phyloP scores from a whole-genome alignment of 53 echinoderm and acorn worm species.

The Henricia sp. region DNA sequence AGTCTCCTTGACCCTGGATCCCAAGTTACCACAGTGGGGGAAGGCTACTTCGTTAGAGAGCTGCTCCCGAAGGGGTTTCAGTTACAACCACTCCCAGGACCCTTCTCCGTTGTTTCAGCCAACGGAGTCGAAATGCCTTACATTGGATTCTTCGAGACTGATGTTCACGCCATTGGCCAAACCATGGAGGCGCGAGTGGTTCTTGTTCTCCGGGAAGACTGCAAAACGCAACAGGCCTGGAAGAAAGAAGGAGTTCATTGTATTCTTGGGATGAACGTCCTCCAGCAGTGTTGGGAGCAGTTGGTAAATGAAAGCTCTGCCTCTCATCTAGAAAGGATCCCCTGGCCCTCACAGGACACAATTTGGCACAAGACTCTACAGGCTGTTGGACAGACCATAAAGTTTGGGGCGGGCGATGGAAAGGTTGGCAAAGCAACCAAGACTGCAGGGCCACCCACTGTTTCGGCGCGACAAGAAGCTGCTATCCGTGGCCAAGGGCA shows the following conservation, averaged over 20 bases:
- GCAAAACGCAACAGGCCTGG: neutral
- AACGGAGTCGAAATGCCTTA: constrained; percentile 36
- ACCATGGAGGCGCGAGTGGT: constrained; percentile 24
- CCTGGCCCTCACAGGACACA: constrained; percentile 7
- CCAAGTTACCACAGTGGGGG: constrained; percentile 56
- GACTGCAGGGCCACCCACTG: neutral
- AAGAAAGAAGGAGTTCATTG: neutral
- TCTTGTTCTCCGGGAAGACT: constrained; percentile 2
- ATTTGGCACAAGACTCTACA: constrained; percentile 44
- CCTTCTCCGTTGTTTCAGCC: constrained; percentile 41
- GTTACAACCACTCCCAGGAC: constrained; percentile 7
- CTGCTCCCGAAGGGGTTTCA: constrained; percentile 29
- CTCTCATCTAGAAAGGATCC: constrained; percentile 12
- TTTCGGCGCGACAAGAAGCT: constrained; percentile 42
- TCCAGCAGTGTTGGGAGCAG: constrained; percentile 46
- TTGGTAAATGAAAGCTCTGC: too few species aligned
- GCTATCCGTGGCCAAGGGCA: neutral
- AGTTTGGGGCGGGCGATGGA: constrained; percentile 1
- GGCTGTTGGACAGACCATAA: neutral
- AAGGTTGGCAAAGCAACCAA: neutral
- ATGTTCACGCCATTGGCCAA: neutral
- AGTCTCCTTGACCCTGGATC: constrained; percentile 58
- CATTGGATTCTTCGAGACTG: constrained; percentile 48
- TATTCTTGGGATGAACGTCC: constrained; percentile 52
- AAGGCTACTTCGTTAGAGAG: constrained; percentile 2